Evolutionary conservation across 2,113 vertebrate species (phyloP).

Genomic region (Equus przewalskii): DNA sequence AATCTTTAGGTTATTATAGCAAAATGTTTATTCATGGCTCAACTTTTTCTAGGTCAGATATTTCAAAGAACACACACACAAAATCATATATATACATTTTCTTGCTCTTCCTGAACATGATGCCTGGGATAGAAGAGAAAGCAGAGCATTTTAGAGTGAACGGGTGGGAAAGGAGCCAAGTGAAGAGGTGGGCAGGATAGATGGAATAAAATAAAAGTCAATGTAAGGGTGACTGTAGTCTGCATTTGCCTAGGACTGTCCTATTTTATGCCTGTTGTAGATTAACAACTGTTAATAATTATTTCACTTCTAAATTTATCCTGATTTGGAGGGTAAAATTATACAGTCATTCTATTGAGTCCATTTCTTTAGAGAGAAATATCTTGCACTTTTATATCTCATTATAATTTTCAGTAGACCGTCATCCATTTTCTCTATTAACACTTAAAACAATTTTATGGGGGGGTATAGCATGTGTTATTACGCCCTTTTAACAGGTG

Average conservation of each 20-base stretch:
- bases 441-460: slow-evolving; percentile 1
- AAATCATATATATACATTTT: slow-evolving; percentile 7
- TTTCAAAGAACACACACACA: slow-evolving; percentile 41
- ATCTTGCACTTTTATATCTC: background rate
- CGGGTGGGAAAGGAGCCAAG: background rate
- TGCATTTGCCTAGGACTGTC: background rate
- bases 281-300: slow-evolving; percentile 23
- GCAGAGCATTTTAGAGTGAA: background rate
- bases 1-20: background rate
- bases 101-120: background rate
- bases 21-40: background rate
- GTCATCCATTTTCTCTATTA: background rate
- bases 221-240: background rate
- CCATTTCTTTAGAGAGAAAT: slow-evolving; percentile 25
- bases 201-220: slow-evolving; percentile 38
- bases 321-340: background rate
- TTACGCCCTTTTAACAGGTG: background rate
- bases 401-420: background rate
- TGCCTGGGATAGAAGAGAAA: background rate
- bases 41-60: slow-evolving; percentile 32
- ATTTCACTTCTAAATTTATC: background rate
- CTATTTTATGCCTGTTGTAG: background rate
- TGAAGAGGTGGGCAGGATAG: background rate
- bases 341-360: background rate
- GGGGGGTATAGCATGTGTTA: background rate